Evolutionary conservation across 2,888 invertebrate species (phyloP).

Genomic region (Lacanobia oleracea): DNA sequence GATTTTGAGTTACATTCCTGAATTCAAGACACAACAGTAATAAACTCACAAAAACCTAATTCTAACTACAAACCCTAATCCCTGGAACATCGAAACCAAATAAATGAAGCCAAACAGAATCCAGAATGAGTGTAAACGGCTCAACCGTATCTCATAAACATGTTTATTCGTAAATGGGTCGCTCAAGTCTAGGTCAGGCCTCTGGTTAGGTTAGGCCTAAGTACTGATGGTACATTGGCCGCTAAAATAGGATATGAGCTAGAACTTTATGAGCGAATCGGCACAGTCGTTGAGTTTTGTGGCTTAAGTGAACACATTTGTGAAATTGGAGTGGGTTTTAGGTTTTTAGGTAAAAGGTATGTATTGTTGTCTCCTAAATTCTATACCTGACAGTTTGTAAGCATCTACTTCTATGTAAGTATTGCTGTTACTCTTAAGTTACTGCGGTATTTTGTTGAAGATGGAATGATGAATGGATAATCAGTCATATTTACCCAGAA

Average conservation of each 20-base stretch:
- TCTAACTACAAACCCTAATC: constrained; percentile 13
- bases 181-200: constrained; percentile 28
- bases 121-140: constrained; percentile 33
- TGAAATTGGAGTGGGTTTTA: constrained; percentile 28
- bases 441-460: background rate
- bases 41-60: constrained; percentile 18
- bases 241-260: constrained; percentile 32
- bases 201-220: constrained; percentile 13
- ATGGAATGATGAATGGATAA: background rate
- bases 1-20: too few species aligned
- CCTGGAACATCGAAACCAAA: background rate
- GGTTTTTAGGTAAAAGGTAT: constrained; percentile 19
- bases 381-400: too few species aligned
- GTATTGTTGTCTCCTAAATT: background rate
- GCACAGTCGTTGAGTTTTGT: constrained; percentile 43
- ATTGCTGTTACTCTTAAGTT: too few species aligned
- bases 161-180: constrained; percentile 44
- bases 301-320: constrained; percentile 34
- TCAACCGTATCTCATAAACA: constrained; percentile 38
- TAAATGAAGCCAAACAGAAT: constrained; percentile 43
- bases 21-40: too few species aligned
- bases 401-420: too few species aligned
- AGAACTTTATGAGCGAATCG: constrained; percentile 43
- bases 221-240: constrained; percentile 21
- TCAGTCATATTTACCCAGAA: too few species aligned